phyloP scores from a whole-genome alignment of 2,113 vertebrate genomes.

The Salvelinus alpinus region DNA sequence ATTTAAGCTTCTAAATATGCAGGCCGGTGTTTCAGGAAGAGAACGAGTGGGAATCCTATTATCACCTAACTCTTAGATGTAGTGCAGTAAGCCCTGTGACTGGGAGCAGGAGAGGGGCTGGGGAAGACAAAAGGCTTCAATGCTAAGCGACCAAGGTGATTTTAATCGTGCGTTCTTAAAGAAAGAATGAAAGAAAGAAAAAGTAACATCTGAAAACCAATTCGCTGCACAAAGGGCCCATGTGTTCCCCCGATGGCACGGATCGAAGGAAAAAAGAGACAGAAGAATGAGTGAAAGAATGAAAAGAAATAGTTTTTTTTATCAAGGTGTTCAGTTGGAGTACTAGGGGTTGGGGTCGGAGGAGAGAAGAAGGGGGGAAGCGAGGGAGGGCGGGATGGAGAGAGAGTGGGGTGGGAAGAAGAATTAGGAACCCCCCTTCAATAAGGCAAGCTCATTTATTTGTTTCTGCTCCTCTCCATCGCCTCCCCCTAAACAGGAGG shows the following conservation, averaged over 20 bases:
- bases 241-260: constrained; percentile 31
- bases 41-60: constrained; percentile 68
- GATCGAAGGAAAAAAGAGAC: constrained; percentile 47
- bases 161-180: constrained; percentile 59
- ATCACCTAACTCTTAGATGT: constrained; percentile 67
- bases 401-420: not conserved
- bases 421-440: constrained; percentile 44
- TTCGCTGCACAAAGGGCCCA: constrained; percentile 63
- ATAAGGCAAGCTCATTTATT: constrained; percentile 54
- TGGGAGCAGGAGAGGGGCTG: constrained; percentile 51
- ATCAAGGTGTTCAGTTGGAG: constrained; percentile 55
- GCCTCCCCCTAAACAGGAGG: constrained; percentile 44
- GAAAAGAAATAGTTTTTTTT: constrained; percentile 23
- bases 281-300: constrained; percentile 37
- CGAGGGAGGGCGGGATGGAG: constrained; percentile 16
- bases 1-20: constrained; percentile 66
- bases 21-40: constrained; percentile 31
- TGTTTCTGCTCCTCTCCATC: constrained; percentile 53
- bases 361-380: not conserved
- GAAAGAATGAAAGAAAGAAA: constrained; percentile 55
- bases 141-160: constrained; percentile 63
- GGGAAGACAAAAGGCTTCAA: constrained; percentile 64
- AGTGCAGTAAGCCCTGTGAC: constrained; percentile 63
- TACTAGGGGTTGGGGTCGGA: constrained; percentile 50
- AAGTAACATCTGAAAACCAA: constrained; percentile 73